A percentile compares a stretch with the other conserved stretches of the same genome.
phyloP scores from a whole-genome alignment of 1,140 invertebrate species.

The Latrodectus geometricus region DNA sequence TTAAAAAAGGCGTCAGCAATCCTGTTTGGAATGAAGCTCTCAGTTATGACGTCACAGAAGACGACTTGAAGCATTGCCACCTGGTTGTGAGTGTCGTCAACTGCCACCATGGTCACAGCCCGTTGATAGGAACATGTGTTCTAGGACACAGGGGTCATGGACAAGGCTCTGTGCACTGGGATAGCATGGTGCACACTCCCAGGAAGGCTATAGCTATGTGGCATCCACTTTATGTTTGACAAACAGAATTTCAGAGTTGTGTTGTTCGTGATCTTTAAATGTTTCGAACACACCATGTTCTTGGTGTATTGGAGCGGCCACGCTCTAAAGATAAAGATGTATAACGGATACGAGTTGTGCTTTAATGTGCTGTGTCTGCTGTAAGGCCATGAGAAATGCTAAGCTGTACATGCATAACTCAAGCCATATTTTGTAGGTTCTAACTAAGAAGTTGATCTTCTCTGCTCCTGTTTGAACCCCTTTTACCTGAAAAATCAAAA shows the following conservation, averaged over 20 bases:
- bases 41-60: slow-evolving; percentile 74
- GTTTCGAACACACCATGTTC: neutral
- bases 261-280: neutral
- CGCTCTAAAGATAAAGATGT: neutral
- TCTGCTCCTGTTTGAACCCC: neutral
- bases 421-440: neutral
- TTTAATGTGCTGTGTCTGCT: slow-evolving; percentile 7
- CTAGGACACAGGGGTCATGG: slow-evolving; percentile 76
- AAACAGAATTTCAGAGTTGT: slow-evolving; percentile 20
- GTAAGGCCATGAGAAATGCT: too few species aligned
- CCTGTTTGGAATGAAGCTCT: slow-evolving; percentile 76
- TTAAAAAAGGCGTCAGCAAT: slow-evolving; percentile 73
- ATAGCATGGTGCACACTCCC: slow-evolving; percentile 83
- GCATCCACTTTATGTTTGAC: slow-evolving; percentile 76
- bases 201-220: slow-evolving; percentile 85
- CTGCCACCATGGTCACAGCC: slow-evolving; percentile 84
- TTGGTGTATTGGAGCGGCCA: neutral
- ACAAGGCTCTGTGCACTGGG: slow-evolving; percentile 80
- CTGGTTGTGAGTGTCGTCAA: slow-evolving; percentile 89
- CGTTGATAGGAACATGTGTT: slow-evolving; percentile 79
- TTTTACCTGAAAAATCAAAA: too few species aligned
- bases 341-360: neutral
- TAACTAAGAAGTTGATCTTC: neutral
- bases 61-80: slow-evolving; percentile 85
- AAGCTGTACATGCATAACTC: neutral